These are phyloP conservation scores for Ceyx melanurus DNA, from an alignment of 2,113 vertebrate species.

Conservation along the genomic window DNA sequence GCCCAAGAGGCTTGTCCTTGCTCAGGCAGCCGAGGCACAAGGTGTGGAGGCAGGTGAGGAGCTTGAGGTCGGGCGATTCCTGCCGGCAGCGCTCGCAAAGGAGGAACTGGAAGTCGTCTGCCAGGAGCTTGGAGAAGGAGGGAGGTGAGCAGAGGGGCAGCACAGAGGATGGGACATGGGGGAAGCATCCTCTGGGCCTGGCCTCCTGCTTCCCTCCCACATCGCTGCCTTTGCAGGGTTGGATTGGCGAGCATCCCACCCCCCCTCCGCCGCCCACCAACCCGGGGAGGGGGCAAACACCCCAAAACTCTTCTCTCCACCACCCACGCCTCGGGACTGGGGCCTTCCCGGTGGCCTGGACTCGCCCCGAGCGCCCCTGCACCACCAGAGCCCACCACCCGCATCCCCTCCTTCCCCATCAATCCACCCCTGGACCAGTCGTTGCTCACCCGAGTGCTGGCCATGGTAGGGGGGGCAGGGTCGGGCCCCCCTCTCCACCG, in stretches of 20 bases:
- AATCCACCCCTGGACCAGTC: no score
- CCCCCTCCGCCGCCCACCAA: background rate
- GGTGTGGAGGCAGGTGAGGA: constrained; percentile 74
- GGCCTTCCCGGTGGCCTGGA: background rate
- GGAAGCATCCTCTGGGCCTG: background rate
- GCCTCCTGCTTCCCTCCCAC: background rate
- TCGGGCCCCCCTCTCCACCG: background rate
- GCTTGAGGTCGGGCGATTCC: constrained; percentile 65
- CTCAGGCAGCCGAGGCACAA: constrained; percentile 61
- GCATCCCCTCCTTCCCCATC: background rate
- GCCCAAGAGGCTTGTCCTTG: background rate
- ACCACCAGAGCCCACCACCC: background rate
- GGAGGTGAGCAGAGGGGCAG: background rate
- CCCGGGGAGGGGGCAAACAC: background rate
- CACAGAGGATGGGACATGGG: background rate
- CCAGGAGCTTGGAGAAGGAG: background rate
- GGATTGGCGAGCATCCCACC: background rate
- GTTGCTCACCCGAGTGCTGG: background rate
- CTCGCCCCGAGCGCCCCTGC: no score
- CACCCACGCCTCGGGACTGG: no score
- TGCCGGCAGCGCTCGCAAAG: constrained; percentile 54
- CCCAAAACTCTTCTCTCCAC: background rate
- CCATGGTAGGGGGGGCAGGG: background rate
- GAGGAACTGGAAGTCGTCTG: constrained; percentile 56
- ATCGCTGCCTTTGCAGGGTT: background rate